phyloP scores from a whole-genome alignment of 2,888 invertebrate genomes.

The Patella caerulea region DNA sequence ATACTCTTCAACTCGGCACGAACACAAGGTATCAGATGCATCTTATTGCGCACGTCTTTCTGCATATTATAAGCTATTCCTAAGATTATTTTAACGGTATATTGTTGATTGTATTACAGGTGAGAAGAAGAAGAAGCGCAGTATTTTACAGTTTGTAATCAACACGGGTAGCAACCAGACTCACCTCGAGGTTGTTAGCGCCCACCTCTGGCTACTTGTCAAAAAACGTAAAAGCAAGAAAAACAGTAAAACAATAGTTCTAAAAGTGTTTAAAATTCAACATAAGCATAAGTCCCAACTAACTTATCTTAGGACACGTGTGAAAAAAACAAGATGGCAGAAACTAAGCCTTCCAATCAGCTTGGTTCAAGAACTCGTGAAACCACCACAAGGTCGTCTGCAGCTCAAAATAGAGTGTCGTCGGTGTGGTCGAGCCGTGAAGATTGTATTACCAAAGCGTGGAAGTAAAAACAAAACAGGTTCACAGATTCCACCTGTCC shows the following conservation, averaged over 20 bases:
- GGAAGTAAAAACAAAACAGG: background rate
- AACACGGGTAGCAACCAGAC: slow-evolving; percentile 14
- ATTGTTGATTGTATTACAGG: background rate
- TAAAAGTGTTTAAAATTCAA: slow-evolving; percentile 23
- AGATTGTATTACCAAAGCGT: slow-evolving; percentile 17
- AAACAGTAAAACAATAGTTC: slow-evolving; percentile 13
- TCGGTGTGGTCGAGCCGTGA: slow-evolving; percentile 24
- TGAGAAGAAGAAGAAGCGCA: background rate
- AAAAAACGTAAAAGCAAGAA: slow-evolving; percentile 14
- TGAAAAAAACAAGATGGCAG: slow-evolving; percentile 33
- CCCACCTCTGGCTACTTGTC: slow-evolving; percentile 23
- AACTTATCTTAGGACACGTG: slow-evolving; percentile 32
- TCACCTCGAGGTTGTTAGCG: slow-evolving; percentile 21
- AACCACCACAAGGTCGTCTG: slow-evolving; percentile 15
- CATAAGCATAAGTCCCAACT: slow-evolving; percentile 21
- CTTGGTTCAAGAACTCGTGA: slow-evolving; percentile 26
- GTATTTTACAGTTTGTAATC: slow-evolving; percentile 19
- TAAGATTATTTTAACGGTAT: too few relatives aligned
- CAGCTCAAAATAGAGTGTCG: slow-evolving; percentile 28
- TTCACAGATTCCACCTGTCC: background rate
- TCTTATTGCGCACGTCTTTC: too few relatives aligned
- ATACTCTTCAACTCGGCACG: too few relatives aligned
- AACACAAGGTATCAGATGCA: too few relatives aligned
- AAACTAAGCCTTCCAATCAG: slow-evolving; percentile 32
- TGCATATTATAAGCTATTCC: too few relatives aligned